These are phyloP conservation scores for Mergus octosetaceus DNA, from an alignment of 2,797 vertebrate genomes.

Conservation along the genomic window DNA sequence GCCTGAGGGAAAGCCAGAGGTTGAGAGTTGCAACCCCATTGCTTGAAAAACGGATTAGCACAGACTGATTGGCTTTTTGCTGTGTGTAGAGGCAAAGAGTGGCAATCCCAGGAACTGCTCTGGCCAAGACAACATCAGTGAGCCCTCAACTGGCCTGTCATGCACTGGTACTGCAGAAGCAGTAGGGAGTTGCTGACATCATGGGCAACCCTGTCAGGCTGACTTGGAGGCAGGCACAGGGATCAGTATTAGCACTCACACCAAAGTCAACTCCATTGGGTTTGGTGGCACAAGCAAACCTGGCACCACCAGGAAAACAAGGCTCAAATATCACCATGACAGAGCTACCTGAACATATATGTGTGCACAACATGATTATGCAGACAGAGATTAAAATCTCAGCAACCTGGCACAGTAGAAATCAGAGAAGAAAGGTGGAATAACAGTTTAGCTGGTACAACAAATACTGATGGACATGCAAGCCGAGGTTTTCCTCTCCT, in stretches of 20 bases:
- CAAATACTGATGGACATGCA: background rate
- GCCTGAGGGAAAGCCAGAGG: background rate
- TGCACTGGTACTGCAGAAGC: background rate
- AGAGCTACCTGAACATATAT: background rate
- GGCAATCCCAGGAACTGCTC: background rate
- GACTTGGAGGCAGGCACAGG: background rate
- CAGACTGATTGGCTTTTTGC: background rate
- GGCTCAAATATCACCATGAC: fast-evolving
- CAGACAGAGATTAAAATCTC: background rate
- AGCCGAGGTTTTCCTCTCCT: background rate
- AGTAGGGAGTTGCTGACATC: background rate
- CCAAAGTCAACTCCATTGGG: background rate
- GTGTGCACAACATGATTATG: fast-evolving
- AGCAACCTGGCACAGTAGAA: background rate
- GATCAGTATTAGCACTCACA: background rate
- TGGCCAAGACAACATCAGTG: background rate
- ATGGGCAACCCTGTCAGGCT: constrained; percentile 11
- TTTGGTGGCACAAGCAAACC: background rate
- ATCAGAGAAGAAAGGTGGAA: background rate
- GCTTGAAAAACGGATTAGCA: background rate
- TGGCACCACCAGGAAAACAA: background rate
- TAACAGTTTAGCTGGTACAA: background rate
- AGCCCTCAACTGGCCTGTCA: background rate
- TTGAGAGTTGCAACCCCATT: background rate
- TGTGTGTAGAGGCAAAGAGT: background rate